Base-by-base conservation (phyloP, 2,888 invertebrate species). In the Homarus gammarus region DNA sequence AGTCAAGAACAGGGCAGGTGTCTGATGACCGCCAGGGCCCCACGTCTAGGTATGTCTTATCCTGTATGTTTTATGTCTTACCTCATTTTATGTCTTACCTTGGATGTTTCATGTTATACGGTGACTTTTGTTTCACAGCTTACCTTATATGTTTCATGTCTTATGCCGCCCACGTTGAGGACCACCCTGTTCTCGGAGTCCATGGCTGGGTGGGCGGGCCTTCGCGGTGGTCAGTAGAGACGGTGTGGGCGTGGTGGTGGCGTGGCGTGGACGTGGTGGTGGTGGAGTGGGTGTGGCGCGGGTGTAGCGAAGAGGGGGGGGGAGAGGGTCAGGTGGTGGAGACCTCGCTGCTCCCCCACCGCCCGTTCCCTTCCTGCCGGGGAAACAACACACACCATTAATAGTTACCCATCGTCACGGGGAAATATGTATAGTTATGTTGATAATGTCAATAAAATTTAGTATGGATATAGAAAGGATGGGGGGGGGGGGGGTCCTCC, bases 171-270 rank as follows among this genome's bases (percentile, higher is more conserved):
- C 93, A 99, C 99, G 95, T 99, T 99, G 93, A 99, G 96, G 92
- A 99, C 98, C 93, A 99, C 99, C 94, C 99, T 97, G 96, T 99
- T 99, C 95, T 99, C 99, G 94, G 98, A 97, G 95, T 98, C 98
- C 97, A 97, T 97, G 94, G 81, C 81, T 89, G 88, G 44, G 36
- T 33, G 82, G 82, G 75, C 6, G 27, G 75, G 64, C 56, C 38
- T 56, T 31, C 51, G 68, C 10, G 68, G 85, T 38, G 78, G 86
- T 40, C 44, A 70, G 73, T 51, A 49, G 64, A 49, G 86, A 56
- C 56, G 27, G 86, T 38, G 86, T 61, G 84, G 84, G 64, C 64
- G 86, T 86, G 70, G 78, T 33, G 49, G 64, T 10, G 70, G 64
- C 44, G 56, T 15, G 73, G 8, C 27, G 75, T 40, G 38, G 77